phyloP scores from a whole-genome alignment of 2,797 vertebrate genomes.

The Basileuterus tristriatus region DNA sequence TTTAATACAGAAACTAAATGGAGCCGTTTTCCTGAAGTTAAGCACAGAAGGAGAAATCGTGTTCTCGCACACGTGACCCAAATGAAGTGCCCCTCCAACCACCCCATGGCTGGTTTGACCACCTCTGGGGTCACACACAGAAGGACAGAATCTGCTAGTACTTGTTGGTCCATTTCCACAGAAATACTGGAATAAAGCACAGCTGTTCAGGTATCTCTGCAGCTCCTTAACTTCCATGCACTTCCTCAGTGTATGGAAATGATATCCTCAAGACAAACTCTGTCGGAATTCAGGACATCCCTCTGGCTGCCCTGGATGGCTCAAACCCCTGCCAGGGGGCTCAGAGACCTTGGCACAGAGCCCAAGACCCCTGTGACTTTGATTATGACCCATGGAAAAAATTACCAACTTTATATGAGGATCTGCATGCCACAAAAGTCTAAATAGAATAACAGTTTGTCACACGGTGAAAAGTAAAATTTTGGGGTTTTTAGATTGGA shows the following conservation, averaged over 20 bases:
- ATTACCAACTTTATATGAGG: no score
- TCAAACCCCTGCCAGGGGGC: no score
- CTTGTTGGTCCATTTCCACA: background rate
- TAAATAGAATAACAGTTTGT: no score
- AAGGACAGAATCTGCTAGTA: background rate
- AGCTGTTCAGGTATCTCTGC: no score
- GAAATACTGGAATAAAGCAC: background rate
- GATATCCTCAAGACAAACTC: background rate
- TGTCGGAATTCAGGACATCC: no score
- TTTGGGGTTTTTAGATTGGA: no score
- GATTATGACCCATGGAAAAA: no score
- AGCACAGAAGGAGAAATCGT: rapidly evolving
- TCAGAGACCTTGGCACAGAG: no score
- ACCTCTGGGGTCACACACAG: rapidly evolving
- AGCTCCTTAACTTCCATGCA: background rate
- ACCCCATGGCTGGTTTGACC: background rate
- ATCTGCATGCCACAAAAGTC: no score
- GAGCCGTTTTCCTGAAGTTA: background rate
- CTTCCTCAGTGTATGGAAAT: background rate
- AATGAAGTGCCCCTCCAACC: background rate
- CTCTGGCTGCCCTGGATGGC: no score
- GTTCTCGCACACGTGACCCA: rapidly evolving
- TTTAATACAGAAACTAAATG: background rate
- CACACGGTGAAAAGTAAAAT: no score
- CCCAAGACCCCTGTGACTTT: no score